Conservation (phyloP, 2,113 vertebrate genomes). For the Penelope pileata region DNA sequence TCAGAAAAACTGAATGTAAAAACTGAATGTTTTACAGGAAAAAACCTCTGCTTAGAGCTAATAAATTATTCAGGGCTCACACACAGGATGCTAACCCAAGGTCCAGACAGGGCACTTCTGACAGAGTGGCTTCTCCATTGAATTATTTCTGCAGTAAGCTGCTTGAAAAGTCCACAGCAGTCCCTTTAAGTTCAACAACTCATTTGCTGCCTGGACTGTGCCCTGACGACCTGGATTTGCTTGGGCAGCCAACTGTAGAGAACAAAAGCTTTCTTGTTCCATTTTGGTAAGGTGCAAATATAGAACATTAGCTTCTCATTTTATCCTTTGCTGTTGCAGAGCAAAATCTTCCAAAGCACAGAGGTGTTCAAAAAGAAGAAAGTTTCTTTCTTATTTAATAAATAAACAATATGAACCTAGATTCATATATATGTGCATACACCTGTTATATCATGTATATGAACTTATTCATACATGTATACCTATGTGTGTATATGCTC, state of each 20-base stretch:
- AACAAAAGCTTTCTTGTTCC: not conserved
- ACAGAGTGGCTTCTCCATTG: not conserved
- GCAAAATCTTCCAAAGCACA: not conserved
- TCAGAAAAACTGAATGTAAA: not conserved
- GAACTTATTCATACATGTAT: not conserved
- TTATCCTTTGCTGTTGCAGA: not conserved
- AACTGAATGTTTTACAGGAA: not conserved
- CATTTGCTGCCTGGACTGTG: not conserved
- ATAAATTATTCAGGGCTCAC: not conserved
- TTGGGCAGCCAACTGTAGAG: not conserved
- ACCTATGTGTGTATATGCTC: not conserved
- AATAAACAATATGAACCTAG: not conserved
- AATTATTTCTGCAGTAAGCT: not conserved
- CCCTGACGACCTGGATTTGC: not conserved
- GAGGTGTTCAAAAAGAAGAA: not conserved
- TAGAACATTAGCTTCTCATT: not conserved
- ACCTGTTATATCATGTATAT: not conserved
- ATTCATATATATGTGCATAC: accelerated
- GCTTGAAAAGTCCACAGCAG: not conserved
- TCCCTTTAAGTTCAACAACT: not conserved
- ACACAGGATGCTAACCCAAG: not conserved
- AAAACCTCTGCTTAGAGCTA: not conserved
- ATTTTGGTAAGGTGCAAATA: not conserved
- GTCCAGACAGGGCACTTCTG: not conserved
- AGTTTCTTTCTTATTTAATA: not conserved